Evolutionary conservation across 2,113 vertebrate species (phyloP).

Genomic region (Amblyornis subalaris): DNA sequence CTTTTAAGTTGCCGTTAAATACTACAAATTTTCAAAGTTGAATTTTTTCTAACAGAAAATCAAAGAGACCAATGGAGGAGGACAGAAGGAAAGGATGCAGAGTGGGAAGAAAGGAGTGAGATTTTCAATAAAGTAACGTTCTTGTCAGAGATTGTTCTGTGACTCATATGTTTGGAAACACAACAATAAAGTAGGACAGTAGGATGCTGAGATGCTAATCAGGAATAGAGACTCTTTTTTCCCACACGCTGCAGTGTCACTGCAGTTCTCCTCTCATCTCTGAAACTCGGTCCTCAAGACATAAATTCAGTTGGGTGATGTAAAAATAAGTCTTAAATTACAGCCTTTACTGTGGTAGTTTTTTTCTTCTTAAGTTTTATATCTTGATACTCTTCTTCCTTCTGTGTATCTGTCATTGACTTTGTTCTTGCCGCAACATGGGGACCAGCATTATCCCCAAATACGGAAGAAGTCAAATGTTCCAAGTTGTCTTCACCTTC

Average conservation of each 20-base stretch:
- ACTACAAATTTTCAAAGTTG: neutral
- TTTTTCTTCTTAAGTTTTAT: neutral
- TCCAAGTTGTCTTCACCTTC: neutral
- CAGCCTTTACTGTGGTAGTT: neutral
- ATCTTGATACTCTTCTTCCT: neutral
- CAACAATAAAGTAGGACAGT: slow-evolving; percentile 5
- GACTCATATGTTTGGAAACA: slow-evolving; percentile 4
- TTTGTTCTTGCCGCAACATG: neutral
- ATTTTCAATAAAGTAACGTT: neutral
- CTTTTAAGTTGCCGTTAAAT: neutral
- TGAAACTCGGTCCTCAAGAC: neutral
- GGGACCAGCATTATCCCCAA: neutral
- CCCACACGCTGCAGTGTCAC: neutral
- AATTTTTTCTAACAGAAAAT: neutral
- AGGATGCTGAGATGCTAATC: slow-evolving; percentile 3
- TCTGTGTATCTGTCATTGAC: neutral
- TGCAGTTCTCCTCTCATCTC: neutral
- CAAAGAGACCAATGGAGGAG: neutral
- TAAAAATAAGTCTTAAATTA: neutral
- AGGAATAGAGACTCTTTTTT: neutral
- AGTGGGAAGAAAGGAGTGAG: neutral
- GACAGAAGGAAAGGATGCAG: neutral
- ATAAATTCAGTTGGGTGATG: neutral
- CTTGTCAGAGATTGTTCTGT: neutral
- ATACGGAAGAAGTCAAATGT: neutral